Conservation (phyloP, 1,140 invertebrate genomes). For the Dufourea novaeangliae region DNA sequence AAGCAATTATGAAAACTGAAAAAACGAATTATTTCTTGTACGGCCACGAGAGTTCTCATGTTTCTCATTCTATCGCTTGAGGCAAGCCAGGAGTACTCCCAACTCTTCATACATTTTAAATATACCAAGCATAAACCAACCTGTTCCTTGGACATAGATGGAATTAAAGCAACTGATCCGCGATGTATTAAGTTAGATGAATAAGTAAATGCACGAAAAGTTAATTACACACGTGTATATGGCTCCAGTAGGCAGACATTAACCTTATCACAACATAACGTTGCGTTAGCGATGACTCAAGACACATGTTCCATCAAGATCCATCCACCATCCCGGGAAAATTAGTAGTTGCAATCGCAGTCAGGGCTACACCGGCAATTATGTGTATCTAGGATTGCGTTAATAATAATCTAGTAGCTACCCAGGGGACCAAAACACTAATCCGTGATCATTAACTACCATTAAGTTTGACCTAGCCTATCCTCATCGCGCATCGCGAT, state of each 20-base stretch:
- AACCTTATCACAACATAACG: constrained; percentile 16
- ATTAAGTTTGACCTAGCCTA: constrained; percentile 61
- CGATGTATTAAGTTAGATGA: no score
- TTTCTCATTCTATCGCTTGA: no score
- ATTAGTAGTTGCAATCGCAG: constrained; percentile 63
- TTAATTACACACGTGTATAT: not conserved
- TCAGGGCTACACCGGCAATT: constrained; percentile 51
- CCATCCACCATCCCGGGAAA: constrained; percentile 32
- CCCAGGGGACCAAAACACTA: constrained; percentile 54
- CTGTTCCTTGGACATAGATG: no score
- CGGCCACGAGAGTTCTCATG: no score
- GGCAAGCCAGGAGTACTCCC: no score
- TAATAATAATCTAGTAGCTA: constrained; percentile 63
- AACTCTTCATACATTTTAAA: no score
- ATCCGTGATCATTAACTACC: constrained; percentile 65
- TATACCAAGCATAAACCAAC: no score
- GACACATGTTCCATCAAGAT: constrained; percentile 47
- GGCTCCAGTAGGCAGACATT: not conserved
- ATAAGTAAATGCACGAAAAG: not conserved
- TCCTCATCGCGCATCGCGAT: constrained; percentile 34
- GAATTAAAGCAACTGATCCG: no score
- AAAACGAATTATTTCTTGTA: not conserved
- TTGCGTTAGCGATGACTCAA: constrained; percentile 26
- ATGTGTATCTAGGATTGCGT: constrained; percentile 48
- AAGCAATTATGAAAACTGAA: not conserved